These are phyloP conservation scores for Macrosoma leucophasiata DNA, from an alignment of 2,888 invertebrate genomes.

Conservation along the genomic window DNA sequence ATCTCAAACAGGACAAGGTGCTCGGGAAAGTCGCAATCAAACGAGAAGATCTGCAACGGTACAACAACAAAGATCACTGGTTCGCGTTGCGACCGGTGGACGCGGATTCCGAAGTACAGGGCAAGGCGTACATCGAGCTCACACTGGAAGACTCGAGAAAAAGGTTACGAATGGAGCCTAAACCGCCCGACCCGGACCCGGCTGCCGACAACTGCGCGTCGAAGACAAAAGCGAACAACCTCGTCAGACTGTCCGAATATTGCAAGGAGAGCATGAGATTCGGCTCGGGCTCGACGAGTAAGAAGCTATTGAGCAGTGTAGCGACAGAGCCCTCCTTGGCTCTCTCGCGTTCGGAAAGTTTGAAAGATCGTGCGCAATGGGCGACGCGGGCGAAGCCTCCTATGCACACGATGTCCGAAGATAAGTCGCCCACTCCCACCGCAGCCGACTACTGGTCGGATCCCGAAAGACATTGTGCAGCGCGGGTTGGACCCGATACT, in stretches of 20 bases:
- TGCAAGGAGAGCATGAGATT: constrained; percentile 69
- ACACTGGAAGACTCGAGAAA: constrained; percentile 78
- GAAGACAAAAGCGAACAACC: constrained; percentile 55
- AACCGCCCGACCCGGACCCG: constrained; percentile 62
- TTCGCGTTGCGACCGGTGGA: constrained; percentile 90
- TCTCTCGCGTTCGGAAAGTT: constrained; percentile 65
- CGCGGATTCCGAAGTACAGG: constrained; percentile 93
- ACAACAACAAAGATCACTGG: constrained; percentile 96
- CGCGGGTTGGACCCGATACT: constrained; percentile 63
- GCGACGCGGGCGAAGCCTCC: constrained; percentile 54
- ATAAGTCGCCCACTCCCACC: constrained; percentile 58
- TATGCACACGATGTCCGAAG: constrained; percentile 63
- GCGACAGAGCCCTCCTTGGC: constrained; percentile 59
- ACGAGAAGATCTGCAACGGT: constrained; percentile 88
- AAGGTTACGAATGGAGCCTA: constrained; percentile 68
- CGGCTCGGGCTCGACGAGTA: constrained; percentile 67
- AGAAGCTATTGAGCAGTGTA: constrained; percentile 57
- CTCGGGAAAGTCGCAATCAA: constrained; percentile 89
- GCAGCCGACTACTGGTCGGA: constrained; percentile 72
- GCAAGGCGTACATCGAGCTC: constrained; percentile 90
- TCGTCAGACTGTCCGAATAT: constrained; percentile 62
- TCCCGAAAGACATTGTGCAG: constrained; percentile 65
- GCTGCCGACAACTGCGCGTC: constrained; percentile 46
- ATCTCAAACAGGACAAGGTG: constrained; percentile 89
- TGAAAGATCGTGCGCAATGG: constrained; percentile 66